Percentiles rank a stretch among this genome's conserved stretches.
Evolutionary conservation across 1,140 invertebrate species (phyloP).

Genomic region (Drosophila mojavensis): DNA sequence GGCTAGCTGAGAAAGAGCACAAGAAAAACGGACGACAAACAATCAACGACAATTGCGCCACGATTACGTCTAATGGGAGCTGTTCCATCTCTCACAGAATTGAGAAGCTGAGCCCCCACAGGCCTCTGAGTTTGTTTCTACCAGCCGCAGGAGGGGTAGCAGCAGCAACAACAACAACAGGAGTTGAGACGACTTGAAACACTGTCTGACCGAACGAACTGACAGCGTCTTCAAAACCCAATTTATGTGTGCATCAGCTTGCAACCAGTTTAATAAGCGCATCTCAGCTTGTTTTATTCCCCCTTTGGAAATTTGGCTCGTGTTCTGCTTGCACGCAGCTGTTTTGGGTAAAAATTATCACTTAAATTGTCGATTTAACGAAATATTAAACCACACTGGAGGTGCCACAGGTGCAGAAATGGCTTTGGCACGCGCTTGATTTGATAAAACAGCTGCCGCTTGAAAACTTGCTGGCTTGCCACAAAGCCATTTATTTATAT

Average conservation of each 20-base stretch:
- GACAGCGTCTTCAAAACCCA: conserved; percentile 28
- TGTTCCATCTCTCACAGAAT: conserved; percentile 41
- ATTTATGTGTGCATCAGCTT: conserved; percentile 25
- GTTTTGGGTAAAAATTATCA: conserved; percentile 65
- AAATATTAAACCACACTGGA: conserved; percentile 46
- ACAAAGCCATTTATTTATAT: not conserved
- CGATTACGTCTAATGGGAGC: conserved; percentile 72
- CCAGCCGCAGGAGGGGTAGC: not conserved
- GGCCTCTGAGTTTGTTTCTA: conserved; percentile 11
- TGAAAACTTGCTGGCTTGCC: conserved; percentile 16
- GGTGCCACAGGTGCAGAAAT: conserved; percentile 45
- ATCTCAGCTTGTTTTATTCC: conserved; percentile 15
- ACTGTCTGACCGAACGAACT: conserved; percentile 33
- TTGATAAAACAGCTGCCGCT: conserved; percentile 43
- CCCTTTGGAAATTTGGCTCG: conserved; percentile 56
- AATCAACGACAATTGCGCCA: conserved; percentile 76
- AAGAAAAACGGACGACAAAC: conserved; percentile 58
- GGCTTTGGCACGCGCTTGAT: conserved; percentile 25
- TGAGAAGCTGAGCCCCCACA: conserved; percentile 27
- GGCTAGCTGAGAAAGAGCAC: conserved; percentile 39
- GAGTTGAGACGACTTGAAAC: conserved; percentile 7
- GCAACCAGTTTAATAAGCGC: conserved; percentile 32
- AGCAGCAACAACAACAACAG: too few relatives aligned
- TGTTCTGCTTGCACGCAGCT: conserved; percentile 56
- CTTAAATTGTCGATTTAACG: conserved; percentile 78